Base-by-base conservation (phyloP, 1,140 invertebrate genomes). In the Aethina tumida region DNA sequence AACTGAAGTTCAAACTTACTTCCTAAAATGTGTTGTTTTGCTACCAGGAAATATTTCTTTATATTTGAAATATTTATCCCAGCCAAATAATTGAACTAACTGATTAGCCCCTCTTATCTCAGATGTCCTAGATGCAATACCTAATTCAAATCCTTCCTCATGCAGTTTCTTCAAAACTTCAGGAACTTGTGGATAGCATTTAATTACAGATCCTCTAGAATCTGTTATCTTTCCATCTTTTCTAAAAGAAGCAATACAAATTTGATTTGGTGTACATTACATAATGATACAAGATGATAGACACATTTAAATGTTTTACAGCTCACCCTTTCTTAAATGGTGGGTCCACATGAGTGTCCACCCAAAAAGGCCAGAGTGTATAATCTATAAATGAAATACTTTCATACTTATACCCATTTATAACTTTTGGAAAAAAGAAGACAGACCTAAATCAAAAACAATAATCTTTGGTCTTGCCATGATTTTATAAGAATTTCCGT, bases 341-440 rank as follows among this genome's bases (percentile, higher is more conserved):
- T 28, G 76, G 75, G 45, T 63, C 65, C 9, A 80, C 71, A 63
- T 81, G 74, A 16, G 76, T 79, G 46, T 84, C 80, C 26, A 82
- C 73, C 75, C 76, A 81, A 61, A 82, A 81, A 25, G 80, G 80
- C 81, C 81, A 84, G 22, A 84, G 55, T 3, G 81, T 84, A 50
- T 80, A 83, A 72, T 84, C 81, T 84, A 70, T 32, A 19, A 25
- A 15, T 30, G 47, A 43, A 38, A 49, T 32, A 33, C 36, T 25
- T 25, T 35, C 39, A 17, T 17, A 24, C 2, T 35, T 25, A 18
- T 28, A 29, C 39, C 32, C 29, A 12, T 22, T 34, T 4, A 18
- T 44, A 22, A 20, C 12, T 22, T 35, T 39, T 39, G 31, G 29
- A 40, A 28, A 33, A 29, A 31, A 34, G 34, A 35, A 24, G 15